Conservation (phyloP, 2,113 vertebrate species). For the Mormyrus lacerda region DNA sequence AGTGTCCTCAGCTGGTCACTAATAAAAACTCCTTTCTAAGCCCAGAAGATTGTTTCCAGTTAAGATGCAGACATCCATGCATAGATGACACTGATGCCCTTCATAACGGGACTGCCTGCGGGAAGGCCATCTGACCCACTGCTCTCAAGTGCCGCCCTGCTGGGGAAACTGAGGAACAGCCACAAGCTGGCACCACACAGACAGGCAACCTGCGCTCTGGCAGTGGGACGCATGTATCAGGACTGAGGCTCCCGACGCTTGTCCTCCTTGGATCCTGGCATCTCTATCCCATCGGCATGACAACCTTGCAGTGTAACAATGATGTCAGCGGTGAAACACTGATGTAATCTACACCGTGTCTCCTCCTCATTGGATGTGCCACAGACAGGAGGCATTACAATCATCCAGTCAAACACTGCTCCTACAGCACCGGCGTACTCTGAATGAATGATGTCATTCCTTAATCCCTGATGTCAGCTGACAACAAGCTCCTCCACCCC, state of each 20-base stretch:
- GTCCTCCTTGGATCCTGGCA: not conserved
- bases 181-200: not conserved
- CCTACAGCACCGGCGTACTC: not conserved
- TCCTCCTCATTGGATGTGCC: not conserved
- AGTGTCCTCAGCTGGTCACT: not conserved
- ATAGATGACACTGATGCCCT: not conserved
- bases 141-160: not conserved
- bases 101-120: not conserved
- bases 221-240: not conserved
- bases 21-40: not conserved
- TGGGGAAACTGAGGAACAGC: not conserved
- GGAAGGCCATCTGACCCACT: not conserved
- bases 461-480: conserved; percentile 21
- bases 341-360: not conserved
- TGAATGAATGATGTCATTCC: conserved; percentile 7
- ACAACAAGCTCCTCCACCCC: conserved; percentile 18
- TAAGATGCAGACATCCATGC: not conserved
- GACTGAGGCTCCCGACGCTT: not conserved
- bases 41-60: not conserved
- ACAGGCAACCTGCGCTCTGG: not conserved
- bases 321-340: not conserved
- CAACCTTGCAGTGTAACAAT: not conserved
- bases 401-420: not conserved
- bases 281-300: not conserved
- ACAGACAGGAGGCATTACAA: not conserved